Base-by-base conservation (phyloP, 2,113 vertebrate genomes). In the Heterotis niloticus region DNA sequence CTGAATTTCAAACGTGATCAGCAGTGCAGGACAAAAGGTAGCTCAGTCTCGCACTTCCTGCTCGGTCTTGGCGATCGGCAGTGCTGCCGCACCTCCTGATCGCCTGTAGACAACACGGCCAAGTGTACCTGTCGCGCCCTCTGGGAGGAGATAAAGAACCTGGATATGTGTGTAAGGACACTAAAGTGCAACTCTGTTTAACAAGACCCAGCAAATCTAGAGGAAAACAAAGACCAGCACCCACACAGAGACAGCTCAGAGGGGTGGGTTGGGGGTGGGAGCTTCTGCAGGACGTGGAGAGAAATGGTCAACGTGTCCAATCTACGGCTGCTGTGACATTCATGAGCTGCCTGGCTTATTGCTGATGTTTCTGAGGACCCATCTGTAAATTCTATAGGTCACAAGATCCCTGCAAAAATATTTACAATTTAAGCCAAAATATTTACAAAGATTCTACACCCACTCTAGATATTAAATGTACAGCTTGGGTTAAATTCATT, bases 341-440 rank as follows among this genome's bases (percentile, higher is more conserved):
- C 96, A 95, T 96, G 96, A 98, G 96, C 96, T 98, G 96, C 97
- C 96, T 93, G 95, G 95, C 96, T 99, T 99, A 99, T 99, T 98
- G 96, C 97, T 98, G 95, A 96, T 94, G 86, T 87, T 90, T 90
- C 90, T 87, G 86, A 89, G 86, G 93, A 95, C 94, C 94, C 92
- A 94, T 95, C 95, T 95, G 95, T 95, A 95, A 96, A 96, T 95
- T 95, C 95, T 93, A 96, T 88, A 92, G 94, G 93, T 95, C 93
- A n/a, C n/a, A 92, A 96, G 91, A 89, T 95, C 95, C 93, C 94
- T 94, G 95, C 93, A 94, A 94, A 96, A 96, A 91, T 94, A 96
- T 96, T 95, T 95, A 97, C 95, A 96, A 95, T 94, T 93, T 92
- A 94, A 96, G 94, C 93, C 93, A 94, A 94, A 95, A 94, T 93